A percentile compares a stretch with the other conserved stretches of the same genome.
phyloP scores from a whole-genome alignment of 2,113 vertebrate species.

The Oenanthe melanoleuca region DNA sequence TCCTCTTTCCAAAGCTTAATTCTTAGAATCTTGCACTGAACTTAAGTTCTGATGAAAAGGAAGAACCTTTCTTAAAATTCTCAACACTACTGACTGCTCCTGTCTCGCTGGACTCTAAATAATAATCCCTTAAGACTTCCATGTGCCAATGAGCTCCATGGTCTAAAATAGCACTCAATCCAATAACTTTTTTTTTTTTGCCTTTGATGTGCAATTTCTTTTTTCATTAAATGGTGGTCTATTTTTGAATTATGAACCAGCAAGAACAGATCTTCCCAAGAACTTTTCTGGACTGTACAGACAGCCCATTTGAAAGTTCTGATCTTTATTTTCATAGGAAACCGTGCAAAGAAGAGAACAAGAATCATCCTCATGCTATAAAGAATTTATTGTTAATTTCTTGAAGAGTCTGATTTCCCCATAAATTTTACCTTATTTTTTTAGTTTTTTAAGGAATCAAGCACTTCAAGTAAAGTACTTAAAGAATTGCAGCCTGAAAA shows the following conservation, averaged over 20 bases:
- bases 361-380: neutral
- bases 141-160: neutral
- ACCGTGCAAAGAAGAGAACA: neutral
- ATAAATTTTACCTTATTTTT: neutral
- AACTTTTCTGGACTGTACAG: neutral
- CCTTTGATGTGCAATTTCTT: neutral
- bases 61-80: constrained; percentile 9
- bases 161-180: neutral
- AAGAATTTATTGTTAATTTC: neutral
- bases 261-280: neutral
- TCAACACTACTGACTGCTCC: neutral
- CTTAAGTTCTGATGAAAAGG: neutral
- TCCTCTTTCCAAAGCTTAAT: neutral
- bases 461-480: neutral
- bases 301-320: neutral
- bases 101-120: neutral
- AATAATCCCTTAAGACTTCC: neutral
- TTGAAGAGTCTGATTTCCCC: neutral
- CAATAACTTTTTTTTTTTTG: neutral
- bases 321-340: neutral
- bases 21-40: neutral
- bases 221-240: neutral
- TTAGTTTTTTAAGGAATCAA: neutral
- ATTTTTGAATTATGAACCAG: neutral
- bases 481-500: neutral